phyloP scores from a whole-genome alignment of 2,888 invertebrate genomes.

The Lottia scabra region DNA sequence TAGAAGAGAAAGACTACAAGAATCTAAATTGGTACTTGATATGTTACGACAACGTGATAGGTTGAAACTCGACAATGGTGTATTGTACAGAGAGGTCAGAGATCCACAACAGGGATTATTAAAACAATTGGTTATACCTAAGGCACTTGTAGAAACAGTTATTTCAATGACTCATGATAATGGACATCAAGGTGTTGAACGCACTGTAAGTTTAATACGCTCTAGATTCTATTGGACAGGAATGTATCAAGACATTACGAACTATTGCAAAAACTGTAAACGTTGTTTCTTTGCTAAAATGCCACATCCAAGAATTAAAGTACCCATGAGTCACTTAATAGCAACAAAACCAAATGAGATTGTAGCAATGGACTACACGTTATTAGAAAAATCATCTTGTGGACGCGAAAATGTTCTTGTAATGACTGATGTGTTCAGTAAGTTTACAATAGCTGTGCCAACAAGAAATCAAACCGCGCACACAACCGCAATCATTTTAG shows the following conservation, averaged over 20 bases:
- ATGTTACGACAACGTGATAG: neutral
- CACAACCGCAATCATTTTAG: slow-evolving; percentile 21
- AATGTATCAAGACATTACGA: slow-evolving; percentile 25
- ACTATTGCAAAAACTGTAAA: slow-evolving; percentile 26
- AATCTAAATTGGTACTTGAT: neutral
- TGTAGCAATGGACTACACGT: slow-evolving; percentile 32
- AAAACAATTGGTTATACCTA: neutral
- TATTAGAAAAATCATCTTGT: slow-evolving; percentile 24
- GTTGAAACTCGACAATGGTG: neutral
- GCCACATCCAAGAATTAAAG: slow-evolving; percentile 13
- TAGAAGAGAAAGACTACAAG: neutral
- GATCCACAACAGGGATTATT: neutral
- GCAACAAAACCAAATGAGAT: slow-evolving; percentile 30
- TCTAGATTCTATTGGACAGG: slow-evolving; percentile 36
- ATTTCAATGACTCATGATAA: slow-evolving; percentile 20
- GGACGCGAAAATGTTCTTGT: slow-evolving; percentile 36
- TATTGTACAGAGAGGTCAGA: neutral
- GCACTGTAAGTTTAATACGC: slow-evolving; percentile 23
- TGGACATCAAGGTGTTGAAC: slow-evolving; percentile 27
- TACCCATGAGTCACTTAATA: slow-evolving; percentile 18
- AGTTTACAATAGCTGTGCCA: slow-evolving; percentile 22
- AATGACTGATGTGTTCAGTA: slow-evolving; percentile 35
- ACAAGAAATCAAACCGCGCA: slow-evolving; percentile 22
- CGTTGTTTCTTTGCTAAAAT: slow-evolving; percentile 28
- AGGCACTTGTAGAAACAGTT: neutral